Evolutionary conservation across 2,113 vertebrate species (phyloP).

Genomic region (Bufo gargarizans): DNA sequence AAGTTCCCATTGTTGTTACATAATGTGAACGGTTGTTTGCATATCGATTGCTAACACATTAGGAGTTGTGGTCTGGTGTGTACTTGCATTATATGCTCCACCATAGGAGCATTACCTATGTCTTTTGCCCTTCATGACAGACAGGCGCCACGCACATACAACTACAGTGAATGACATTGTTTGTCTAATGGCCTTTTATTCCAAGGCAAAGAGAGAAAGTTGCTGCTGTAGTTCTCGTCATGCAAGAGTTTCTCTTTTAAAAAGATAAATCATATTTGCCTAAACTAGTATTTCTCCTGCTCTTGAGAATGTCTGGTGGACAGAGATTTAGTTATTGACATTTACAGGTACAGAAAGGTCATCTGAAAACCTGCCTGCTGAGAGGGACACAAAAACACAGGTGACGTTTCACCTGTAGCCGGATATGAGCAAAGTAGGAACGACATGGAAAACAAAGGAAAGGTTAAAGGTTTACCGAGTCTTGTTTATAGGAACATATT

Average conservation of each 20-base stretch:
- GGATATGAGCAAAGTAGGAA: not conserved
- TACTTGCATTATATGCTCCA: not conserved
- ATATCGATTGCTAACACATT: not conserved
- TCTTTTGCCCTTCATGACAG: constrained; percentile 19
- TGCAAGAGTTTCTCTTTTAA: constrained; percentile 27
- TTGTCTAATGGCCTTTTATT: constrained; percentile 36
- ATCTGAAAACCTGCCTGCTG: not conserved
- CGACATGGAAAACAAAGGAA: not conserved
- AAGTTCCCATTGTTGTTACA: not conserved
- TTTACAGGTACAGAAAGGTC: constrained; percentile 16
- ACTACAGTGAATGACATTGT: constrained; percentile 32
- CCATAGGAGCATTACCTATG: not conserved
- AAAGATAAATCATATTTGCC: constrained; percentile 22
- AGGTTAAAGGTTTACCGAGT: no score
- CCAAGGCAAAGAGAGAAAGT: constrained; percentile 4
- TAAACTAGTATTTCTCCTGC: constrained; percentile 3
- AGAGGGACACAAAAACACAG: not conserved
- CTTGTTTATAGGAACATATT: no score
- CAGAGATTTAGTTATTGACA: constrained; percentile 20
- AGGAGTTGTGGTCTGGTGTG: not conserved
- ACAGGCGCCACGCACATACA: constrained; percentile 17
- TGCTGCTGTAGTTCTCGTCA: constrained; percentile 36
- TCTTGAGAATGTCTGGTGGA: not conserved
- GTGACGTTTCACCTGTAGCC: constrained; percentile 4
- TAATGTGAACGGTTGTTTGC: not conserved